Evolutionary conservation across 1,140 invertebrate genomes (phyloP).

Genomic region (Drosophila willistoni): DNA sequence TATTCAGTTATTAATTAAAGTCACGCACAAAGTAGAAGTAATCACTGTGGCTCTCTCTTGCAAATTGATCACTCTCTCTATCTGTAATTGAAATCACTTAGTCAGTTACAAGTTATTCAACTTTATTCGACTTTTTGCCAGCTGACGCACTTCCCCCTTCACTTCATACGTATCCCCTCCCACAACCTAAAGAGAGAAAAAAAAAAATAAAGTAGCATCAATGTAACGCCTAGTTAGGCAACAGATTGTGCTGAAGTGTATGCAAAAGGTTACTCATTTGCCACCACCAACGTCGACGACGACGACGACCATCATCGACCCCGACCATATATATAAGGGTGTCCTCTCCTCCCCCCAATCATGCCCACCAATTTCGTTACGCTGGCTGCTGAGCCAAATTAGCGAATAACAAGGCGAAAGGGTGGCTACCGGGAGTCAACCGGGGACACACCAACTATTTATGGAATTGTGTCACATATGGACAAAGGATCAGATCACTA

Average conservation of each 20-base stretch:
- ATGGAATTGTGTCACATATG: slow-evolving; percentile 28
- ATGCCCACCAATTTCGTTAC: slow-evolving; percentile 56
- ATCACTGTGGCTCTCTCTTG: neutral
- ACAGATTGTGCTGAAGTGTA: slow-evolving; percentile 75
- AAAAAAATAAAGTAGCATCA: slow-evolving; percentile 28
- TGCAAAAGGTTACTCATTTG: slow-evolving; percentile 49
- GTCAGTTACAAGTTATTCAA: slow-evolving; percentile 41
- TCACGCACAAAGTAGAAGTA: neutral
- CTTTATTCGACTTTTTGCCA: slow-evolving; percentile 42
- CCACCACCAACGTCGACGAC: slow-evolving; percentile 12
- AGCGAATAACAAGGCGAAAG: slow-evolving; percentile 47
- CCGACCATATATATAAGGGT: neutral
- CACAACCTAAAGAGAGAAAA: neutral
- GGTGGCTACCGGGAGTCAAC: slow-evolving; percentile 36
- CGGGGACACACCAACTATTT: neutral
- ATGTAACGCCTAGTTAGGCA: slow-evolving; percentile 74
- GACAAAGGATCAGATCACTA: slow-evolving; percentile 22
- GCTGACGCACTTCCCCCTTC: slow-evolving; percentile 31
- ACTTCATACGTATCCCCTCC: slow-evolving; percentile 12
- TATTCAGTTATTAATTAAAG: neutral
- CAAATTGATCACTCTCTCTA: slow-evolving; percentile 24
- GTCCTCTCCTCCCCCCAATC: neutral
- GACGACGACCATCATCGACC: slow-evolving; percentile 32
- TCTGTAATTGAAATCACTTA: slow-evolving; percentile 25
- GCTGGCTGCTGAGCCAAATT: slow-evolving; percentile 43